Conservation (phyloP, 1,140 invertebrate species). For the Atta cephalotes region DNA sequence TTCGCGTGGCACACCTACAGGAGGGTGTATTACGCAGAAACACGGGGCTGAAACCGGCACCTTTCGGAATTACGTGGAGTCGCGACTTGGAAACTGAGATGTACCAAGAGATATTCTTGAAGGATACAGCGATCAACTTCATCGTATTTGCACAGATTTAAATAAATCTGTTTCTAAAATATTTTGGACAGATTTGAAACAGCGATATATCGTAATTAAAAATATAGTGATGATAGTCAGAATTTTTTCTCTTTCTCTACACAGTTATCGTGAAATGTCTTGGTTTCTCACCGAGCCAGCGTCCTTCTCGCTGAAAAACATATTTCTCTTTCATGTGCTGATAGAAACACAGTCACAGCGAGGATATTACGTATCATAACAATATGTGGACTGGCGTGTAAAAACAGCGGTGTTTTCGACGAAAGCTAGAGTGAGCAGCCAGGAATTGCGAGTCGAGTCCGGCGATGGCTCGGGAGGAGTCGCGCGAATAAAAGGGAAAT, state of each 20-base stretch:
- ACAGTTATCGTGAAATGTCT: constrained; percentile 13
- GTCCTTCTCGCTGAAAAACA: not conserved
- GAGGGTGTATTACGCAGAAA: constrained; percentile 65
- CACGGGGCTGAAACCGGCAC: constrained; percentile 66
- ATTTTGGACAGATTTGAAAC: not conserved
- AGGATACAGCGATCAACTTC: constrained; percentile 64
- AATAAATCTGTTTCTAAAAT: not conserved
- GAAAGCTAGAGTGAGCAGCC: constrained; percentile 34
- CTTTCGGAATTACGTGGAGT: constrained; percentile 67
- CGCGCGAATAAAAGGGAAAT: constrained; percentile 85
- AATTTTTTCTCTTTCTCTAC: not conserved
- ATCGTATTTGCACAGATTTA: not conserved
- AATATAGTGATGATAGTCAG: not conserved
- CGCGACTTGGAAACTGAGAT: constrained; percentile 64
- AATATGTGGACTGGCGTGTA: constrained; percentile 33
- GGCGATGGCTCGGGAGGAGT: constrained; percentile 68
- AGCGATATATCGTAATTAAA: not conserved
- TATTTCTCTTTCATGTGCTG: constrained; percentile 23
- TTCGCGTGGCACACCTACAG: constrained; percentile 30
- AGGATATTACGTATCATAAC: constrained; percentile 61
- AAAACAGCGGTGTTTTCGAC: constrained; percentile 34
- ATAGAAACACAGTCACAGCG: constrained; percentile 47
- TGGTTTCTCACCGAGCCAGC: constrained; percentile 22
- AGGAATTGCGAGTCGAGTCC: constrained; percentile 46
- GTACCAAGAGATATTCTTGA: constrained; percentile 60